Evolutionary conservation across 1,140 invertebrate genomes (phyloP).

Genomic region (Vanessa tameamea): DNA sequence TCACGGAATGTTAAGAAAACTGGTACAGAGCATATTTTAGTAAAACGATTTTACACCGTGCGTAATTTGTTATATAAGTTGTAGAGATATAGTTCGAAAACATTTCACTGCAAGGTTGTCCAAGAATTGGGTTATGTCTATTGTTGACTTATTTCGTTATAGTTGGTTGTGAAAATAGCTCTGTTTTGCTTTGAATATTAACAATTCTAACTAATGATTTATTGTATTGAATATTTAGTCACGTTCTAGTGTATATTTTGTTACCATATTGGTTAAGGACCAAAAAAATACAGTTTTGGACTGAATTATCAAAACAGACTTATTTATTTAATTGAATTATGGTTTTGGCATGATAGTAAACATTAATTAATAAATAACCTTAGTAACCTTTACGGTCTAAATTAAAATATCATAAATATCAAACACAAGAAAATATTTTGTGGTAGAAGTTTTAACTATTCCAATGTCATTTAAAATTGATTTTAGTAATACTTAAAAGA

Average conservation of each 20-base stretch:
- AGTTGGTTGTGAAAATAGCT: background rate
- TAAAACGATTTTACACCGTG: background rate
- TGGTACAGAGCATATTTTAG: background rate
- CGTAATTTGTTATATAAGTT: background rate
- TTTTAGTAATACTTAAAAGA: background rate
- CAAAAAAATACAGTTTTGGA: too few species aligned
- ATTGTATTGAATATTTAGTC: background rate
- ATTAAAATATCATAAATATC: too few species aligned
- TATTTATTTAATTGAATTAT: too few species aligned
- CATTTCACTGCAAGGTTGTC: background rate
- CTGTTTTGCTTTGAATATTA: background rate
- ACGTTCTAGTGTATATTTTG: background rate
- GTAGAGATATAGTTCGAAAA: slow-evolving; percentile 7
- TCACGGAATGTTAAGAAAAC: background rate
- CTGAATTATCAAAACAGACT: too few species aligned
- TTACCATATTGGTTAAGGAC: too few species aligned
- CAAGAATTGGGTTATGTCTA: background rate
- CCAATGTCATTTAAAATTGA: too few species aligned
- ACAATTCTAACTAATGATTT: background rate
- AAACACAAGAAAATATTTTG: too few species aligned
- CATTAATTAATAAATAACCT: too few species aligned
- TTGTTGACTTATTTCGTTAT: slow-evolving; percentile 1
- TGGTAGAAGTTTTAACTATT: background rate
- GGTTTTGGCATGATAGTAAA: too few species aligned
- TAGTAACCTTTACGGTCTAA: too few species aligned